Evolutionary conservation across 2,888 invertebrate species (phyloP).

Genomic region (Drosophila mimetica): DNA sequence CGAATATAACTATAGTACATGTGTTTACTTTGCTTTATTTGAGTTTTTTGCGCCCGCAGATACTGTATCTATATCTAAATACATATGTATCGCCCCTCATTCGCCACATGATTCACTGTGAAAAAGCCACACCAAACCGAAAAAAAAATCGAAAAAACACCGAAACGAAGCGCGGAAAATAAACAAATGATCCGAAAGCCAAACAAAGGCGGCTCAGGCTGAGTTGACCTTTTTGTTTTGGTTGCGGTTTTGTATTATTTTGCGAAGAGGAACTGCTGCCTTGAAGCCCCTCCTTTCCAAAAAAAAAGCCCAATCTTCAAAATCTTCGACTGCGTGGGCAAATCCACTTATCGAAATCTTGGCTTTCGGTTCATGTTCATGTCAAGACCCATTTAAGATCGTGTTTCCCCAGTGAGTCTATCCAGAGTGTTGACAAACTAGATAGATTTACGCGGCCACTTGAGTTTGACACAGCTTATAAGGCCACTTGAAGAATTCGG

Average conservation of each 20-base stretch:
- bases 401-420: slow-evolving; percentile 1
- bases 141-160: slow-evolving; percentile 17
- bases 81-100: slow-evolving; percentile 39
- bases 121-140: slow-evolving; percentile 23
- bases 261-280: slow-evolving; percentile 4
- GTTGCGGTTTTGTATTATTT: slow-evolving; percentile 8
- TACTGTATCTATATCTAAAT: slow-evolving; percentile 34
- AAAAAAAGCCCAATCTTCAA: neutral
- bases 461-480: neutral
- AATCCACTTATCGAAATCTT: slow-evolving; percentile 1
- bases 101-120: slow-evolving; percentile 54
- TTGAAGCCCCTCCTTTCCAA: slow-evolving; percentile 10
- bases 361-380: slow-evolving; percentile 8
- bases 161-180: slow-evolving; percentile 29
- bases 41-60: slow-evolving; percentile 3
- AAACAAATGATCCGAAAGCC: slow-evolving; percentile 28
- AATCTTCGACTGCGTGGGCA: slow-evolving; percentile 1
- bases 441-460: slow-evolving; percentile 1
- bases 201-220: slow-evolving; percentile 48
- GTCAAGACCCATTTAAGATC: slow-evolving; percentile 7
- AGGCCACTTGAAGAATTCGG: neutral
- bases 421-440: slow-evolving; percentile 2
- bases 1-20: slow-evolving; percentile 43
- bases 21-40: slow-evolving; percentile 32
- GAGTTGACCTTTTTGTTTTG: slow-evolving; percentile 58